These are phyloP conservation scores for Cuniculus paca DNA, from an alignment of 2,797 vertebrate species.

Conservation along the genomic window DNA sequence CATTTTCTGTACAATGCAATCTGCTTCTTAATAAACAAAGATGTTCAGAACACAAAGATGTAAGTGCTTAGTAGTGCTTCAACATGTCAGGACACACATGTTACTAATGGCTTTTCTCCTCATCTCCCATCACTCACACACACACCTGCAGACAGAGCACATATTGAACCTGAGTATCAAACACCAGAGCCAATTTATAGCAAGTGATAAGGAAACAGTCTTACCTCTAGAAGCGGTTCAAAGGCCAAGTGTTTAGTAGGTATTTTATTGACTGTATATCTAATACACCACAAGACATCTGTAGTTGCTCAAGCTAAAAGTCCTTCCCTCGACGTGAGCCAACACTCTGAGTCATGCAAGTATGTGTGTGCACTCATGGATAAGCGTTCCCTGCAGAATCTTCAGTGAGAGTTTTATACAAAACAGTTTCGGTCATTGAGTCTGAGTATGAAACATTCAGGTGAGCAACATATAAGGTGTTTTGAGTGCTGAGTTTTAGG, in stretches of 20 bases:
- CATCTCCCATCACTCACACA: slow-evolving; percentile 68
- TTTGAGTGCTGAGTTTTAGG: background rate
- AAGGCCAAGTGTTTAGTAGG: slow-evolving; percentile 78
- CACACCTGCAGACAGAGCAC: slow-evolving; percentile 33
- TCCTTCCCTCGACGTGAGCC: background rate
- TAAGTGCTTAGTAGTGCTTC: slow-evolving; percentile 59
- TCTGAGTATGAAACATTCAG: background rate
- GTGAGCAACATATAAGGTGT: background rate
- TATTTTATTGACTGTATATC: slow-evolving; percentile 74
- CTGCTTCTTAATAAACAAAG: slow-evolving; percentile 57
- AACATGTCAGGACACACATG: slow-evolving; percentile 73
- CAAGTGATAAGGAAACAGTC: slow-evolving; percentile 70
- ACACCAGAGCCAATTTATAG: slow-evolving; percentile 76
- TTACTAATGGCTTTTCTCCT: slow-evolving; percentile 37
- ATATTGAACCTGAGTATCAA: slow-evolving; percentile 54
- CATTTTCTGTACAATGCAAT: slow-evolving; percentile 60
- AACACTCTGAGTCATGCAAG: background rate
- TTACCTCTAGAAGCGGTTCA: slow-evolving; percentile 71
- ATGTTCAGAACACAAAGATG: slow-evolving; percentile 44
- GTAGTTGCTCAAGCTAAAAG: slow-evolving; percentile 67
- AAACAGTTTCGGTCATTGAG: background rate
- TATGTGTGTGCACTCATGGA: background rate
- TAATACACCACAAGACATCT: slow-evolving; percentile 73
- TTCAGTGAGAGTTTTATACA: slow-evolving; percentile 21
- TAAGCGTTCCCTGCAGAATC: background rate